These are phyloP conservation scores for Papilio helenus DNA, from an alignment of 1,140 invertebrate species.

Conservation along the genomic window DNA sequence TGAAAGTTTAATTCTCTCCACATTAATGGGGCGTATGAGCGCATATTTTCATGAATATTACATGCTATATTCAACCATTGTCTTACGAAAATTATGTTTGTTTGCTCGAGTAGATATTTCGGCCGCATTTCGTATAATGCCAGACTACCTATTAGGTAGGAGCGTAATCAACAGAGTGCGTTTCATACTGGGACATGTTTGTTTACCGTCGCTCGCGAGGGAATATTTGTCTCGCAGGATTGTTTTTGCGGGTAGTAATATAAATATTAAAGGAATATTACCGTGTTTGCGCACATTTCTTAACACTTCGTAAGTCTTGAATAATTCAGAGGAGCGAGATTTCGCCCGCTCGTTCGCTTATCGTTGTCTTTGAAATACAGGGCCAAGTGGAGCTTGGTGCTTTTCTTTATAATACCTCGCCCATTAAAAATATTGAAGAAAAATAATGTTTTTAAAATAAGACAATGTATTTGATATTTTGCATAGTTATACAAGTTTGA, in stretches of 20 bases:
- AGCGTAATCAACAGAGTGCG: constrained; percentile 59
- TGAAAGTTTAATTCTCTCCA: constrained; percentile 26
- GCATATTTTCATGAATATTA: constrained; percentile 37
- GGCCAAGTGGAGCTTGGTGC: constrained; percentile 33
- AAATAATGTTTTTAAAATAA: background rate
- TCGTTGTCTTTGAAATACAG: constrained; percentile 43
- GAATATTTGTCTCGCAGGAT: constrained; percentile 61
- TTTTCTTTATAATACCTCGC: constrained; percentile 5
- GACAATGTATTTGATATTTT: background rate
- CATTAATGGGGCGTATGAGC: constrained; percentile 15
- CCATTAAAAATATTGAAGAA: constrained; percentile 9
- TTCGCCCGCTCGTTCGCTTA: constrained; percentile 44
- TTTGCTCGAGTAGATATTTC: constrained; percentile 36
- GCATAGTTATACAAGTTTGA: background rate
- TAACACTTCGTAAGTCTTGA: constrained; percentile 69
- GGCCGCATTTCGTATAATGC: constrained; percentile 34
- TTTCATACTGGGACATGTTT: constrained; percentile 50
- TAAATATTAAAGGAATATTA: constrained; percentile 78
- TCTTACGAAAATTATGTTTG: constrained; percentile 38
- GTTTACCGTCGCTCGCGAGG: constrained; percentile 57
- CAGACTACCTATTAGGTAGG: constrained; percentile 33
- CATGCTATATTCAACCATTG: constrained; percentile 28
- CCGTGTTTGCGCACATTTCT: constrained; percentile 67
- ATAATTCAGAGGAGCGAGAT: constrained; percentile 67
- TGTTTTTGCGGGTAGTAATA: constrained; percentile 66